Base-by-base conservation (phyloP, 2,113 vertebrate species). In the Dicerorhinus sumatrensis region DNA sequence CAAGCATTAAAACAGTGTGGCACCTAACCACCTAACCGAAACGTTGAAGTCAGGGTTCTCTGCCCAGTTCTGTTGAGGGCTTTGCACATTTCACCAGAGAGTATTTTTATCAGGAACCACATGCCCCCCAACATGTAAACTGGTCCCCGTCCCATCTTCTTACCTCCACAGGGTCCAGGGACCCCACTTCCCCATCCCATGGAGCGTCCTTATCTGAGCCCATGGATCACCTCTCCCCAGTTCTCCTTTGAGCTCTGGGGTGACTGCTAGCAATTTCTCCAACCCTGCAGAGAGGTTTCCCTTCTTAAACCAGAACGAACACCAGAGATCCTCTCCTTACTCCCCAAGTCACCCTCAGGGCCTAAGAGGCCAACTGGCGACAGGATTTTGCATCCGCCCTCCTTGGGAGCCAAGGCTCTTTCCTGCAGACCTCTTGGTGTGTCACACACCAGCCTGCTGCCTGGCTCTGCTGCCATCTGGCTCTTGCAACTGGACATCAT, bases 401-500 rank as follows among this genome's bases (percentile, higher is more conserved):
- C n/a, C 8, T 20, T 27, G 18, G 56, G 29, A 82, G 42, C 18
- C 36, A 62, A 75, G 12, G 18, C 36, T 36, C 33, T 23, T 48
- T 29, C 39, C 54, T 62, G 70, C 27, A 10, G 56, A 42, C 46
- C 51, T n/a, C 10, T 0, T 20, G 39, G 63, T 11, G 1, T 48
- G 58, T 29, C 42, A n/a, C 5, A 21, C 13, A 20, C 39, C 88
- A 94, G 96, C 97, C 97, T 77, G 75, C 90, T 72, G 69, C 97
- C 92, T 0, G 54, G 95, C 91, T 92, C 88, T 90, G 58, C 95
- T 70, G 97, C 91, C 89, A 96, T 96, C 97, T 98, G 97, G 91
- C 96, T 98, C 58, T 97, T 93, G 86, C 96, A 88, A 82, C 92
- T 89, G 94, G 96, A 87, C 88, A 92, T 97, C 93, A 95, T 96